A percentile compares a stretch with the other conserved stretches of the same genome.
phyloP scores from a whole-genome alignment of 2,113 vertebrate genomes.

The Prionailurus viverrinus region DNA sequence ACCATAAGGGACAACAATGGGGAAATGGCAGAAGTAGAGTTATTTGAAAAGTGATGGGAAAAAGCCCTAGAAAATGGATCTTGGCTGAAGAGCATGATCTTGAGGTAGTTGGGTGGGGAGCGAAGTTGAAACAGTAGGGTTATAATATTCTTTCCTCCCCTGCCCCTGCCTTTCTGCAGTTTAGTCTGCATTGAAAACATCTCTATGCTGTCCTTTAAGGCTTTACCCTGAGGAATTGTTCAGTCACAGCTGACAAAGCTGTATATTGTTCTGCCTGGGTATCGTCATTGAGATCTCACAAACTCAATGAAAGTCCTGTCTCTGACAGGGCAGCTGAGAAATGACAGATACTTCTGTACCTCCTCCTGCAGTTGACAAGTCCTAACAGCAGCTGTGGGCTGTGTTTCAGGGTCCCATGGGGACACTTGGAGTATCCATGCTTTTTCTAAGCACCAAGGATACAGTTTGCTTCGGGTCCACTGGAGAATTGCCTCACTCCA shows the following conservation, averaged over 20 bases:
- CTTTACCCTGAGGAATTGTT: conserved; percentile 3
- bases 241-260: not conserved
- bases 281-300: not conserved
- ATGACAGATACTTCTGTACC: not conserved
- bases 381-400: not conserved
- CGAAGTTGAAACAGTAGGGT: not conserved
- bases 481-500: conserved; percentile 54
- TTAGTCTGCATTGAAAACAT: not conserved
- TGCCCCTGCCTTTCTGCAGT: not conserved
- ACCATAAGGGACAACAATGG: not conserved
- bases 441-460: conserved; percentile 42
- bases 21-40: not conserved
- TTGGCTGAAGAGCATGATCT: not conserved
- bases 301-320: not conserved
- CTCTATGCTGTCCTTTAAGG: not conserved
- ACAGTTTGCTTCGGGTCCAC: not conserved
- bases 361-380: not conserved
- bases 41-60: not conserved
- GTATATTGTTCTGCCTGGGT: not conserved
- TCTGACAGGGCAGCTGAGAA: not conserved
- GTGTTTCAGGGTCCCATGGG: not conserved
- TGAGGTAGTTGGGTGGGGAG: not conserved
- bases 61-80: not conserved
- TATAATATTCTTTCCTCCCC: not conserved
- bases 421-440: not conserved